Evolutionary conservation across 1,140 invertebrate species (phyloP).

Genomic region (Hyles euphorbiae): DNA sequence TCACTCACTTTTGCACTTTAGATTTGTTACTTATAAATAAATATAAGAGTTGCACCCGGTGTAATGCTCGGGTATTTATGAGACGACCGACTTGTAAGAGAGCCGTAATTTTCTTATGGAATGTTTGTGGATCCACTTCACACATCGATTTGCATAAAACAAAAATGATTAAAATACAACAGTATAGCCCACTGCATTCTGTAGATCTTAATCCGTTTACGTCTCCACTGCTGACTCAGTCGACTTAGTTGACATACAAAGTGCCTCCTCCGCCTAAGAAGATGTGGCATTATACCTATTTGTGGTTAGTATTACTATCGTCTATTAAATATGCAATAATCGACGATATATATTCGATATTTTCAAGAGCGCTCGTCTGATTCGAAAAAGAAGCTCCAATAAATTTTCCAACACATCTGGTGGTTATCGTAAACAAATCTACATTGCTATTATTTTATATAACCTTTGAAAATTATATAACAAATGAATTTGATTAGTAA

Average conservation of each 20-base stretch:
- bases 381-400: too few relatives aligned
- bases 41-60: constrained; percentile 12
- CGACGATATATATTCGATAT: background rate
- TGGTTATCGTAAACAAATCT: too few relatives aligned
- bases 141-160: constrained; percentile 46
- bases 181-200: constrained; percentile 37
- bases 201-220: constrained; percentile 35
- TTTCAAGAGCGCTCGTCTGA: background rate
- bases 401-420: too few relatives aligned
- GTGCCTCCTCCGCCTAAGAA: constrained; percentile 10
- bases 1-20: constrained; percentile 34
- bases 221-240: constrained; percentile 19
- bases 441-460: too few relatives aligned
- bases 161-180: constrained; percentile 44
- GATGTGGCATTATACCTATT: constrained; percentile 14
- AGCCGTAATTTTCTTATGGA: constrained; percentile 47
- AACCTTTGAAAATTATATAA: too few relatives aligned
- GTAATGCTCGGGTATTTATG: constrained; percentile 21
- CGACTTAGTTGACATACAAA: constrained; percentile 32
- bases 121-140: constrained; percentile 35
- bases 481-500: too few relatives aligned
- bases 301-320: constrained; percentile 3
- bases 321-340: constrained; percentile 3
- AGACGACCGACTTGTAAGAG: constrained; percentile 46
- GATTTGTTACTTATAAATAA: constrained; percentile 12